Conservation (phyloP, 2,797 vertebrate species). For the Pantherophis alleghaniensis region DNA sequence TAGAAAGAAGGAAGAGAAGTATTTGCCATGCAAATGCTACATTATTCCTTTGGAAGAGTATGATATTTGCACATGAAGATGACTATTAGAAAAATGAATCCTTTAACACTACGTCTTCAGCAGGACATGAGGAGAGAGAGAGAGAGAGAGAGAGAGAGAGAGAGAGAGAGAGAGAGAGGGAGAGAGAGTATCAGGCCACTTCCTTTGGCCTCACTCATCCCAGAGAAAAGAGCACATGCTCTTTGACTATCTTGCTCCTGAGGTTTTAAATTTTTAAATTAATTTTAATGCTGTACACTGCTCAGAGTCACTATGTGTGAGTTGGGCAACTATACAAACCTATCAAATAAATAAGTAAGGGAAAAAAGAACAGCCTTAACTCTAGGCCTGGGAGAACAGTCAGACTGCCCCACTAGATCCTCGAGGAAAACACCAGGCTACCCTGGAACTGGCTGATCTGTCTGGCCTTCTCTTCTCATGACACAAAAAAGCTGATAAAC, state of each 20-base stretch:
- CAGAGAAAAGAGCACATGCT: not conserved
- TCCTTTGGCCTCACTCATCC: not conserved
- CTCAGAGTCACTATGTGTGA: not conserved
- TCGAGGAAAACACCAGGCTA: not conserved
- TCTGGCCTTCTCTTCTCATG: not conserved
- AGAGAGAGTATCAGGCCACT: not conserved
- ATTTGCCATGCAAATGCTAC: not conserved
- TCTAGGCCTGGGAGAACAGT: not conserved
- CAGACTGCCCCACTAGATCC: not conserved
- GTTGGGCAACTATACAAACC: not conserved
- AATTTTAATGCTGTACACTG: not conserved
- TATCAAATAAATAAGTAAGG: not conserved
- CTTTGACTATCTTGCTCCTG: not conserved
- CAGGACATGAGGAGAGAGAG: not conserved
- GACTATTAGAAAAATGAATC: not conserved
- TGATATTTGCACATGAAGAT: not conserved
- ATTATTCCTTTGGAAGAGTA: not conserved
- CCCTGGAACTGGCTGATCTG: not conserved
- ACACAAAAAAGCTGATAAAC: not conserved
- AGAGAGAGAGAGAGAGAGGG: too few relatives aligned
- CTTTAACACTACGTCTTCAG: not conserved
- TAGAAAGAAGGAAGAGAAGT: not conserved
- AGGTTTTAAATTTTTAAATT: not conserved
- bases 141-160: too few relatives aligned
- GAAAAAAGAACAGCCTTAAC: not conserved